These are phyloP conservation scores for Dreissena rostriformis DNA, from an alignment of 1,140 invertebrate species.

Conservation along the genomic window DNA sequence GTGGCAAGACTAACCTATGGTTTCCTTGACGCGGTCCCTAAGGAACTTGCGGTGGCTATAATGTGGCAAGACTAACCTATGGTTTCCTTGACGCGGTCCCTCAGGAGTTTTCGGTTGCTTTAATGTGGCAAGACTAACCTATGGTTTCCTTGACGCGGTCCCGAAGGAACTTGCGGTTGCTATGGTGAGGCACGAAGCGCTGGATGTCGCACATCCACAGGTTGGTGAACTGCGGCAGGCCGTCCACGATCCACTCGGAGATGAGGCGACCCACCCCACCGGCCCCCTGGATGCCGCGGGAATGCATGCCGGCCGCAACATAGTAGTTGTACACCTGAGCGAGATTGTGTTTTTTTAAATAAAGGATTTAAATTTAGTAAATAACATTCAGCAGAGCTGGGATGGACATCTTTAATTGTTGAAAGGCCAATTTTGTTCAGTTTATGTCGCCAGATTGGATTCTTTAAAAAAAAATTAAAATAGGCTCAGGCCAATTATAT, in stretches of 20 bases:
- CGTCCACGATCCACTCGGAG: slow-evolving; percentile 94
- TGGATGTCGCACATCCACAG: slow-evolving; percentile 96
- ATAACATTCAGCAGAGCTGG: too few species aligned
- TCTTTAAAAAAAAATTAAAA: too few species aligned
- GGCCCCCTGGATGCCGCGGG: slow-evolving; percentile 94
- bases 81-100: slow-evolving; percentile 96
- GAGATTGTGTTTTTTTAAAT: too few species aligned
- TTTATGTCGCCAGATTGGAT: too few species aligned
- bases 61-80: slow-evolving; percentile 94
- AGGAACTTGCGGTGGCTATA: slow-evolving; percentile 98
- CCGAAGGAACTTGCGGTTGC: slow-evolving; percentile 96
- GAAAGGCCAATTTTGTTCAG: too few species aligned
- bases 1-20: slow-evolving; percentile 93
- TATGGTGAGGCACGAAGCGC: slow-evolving; percentile 96
- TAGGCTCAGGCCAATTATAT: too few species aligned
- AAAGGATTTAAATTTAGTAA: too few species aligned
- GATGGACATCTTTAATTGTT: too few species aligned
- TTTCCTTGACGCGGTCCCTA: slow-evolving; percentile 95
- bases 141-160: slow-evolving; percentile 97
- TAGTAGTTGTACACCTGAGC: slow-evolving; percentile 94
- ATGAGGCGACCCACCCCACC: slow-evolving; percentile 96
- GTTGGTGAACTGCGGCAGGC: slow-evolving; percentile 86
- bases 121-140: slow-evolving; percentile 94
- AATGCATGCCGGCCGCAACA: slow-evolving; percentile 97
- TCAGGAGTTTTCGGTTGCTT: slow-evolving; percentile 96